A percentile compares a stretch with the other conserved stretches of the same genome.
Evolutionary conservation across 2,888 invertebrate species (phyloP).

Genomic region (Hermodice carunculata): DNA sequence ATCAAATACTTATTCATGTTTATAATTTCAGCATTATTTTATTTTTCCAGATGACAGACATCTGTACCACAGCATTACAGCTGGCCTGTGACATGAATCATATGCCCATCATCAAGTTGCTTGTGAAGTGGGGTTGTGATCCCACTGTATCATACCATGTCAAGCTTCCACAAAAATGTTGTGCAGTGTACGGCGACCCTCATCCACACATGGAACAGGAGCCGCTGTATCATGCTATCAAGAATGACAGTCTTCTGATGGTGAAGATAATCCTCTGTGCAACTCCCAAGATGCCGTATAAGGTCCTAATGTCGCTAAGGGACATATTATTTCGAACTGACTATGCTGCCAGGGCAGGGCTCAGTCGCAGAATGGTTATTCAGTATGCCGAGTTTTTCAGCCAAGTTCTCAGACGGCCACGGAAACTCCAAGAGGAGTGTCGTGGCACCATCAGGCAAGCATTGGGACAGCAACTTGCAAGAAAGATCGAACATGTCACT

Average conservation of each 20-base stretch:
- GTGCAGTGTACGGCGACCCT: conserved; percentile 55
- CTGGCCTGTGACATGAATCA: conserved; percentile 56
- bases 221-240: conserved; percentile 62
- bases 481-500: conserved; percentile 50
- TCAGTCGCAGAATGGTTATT: conserved; percentile 43
- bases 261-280: conserved; percentile 51
- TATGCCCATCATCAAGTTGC: conserved; percentile 47
- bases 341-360: conserved; percentile 49
- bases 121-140: conserved; percentile 63
- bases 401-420: conserved; percentile 43
- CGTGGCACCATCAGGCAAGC: conserved; percentile 50
- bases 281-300: conserved; percentile 51
- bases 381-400: conserved; percentile 53
- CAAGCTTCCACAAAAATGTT: conserved; percentile 52
- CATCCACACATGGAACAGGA: conserved; percentile 66
- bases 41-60: conserved; percentile 55
- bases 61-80: conserved; percentile 59
- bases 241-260: conserved; percentile 53
- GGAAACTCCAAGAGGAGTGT: conserved; percentile 55
- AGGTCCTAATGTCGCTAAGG: conserved; percentile 47
- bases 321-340: conserved; percentile 52
- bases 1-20: not conserved
- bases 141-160: conserved; percentile 52
- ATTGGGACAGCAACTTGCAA: conserved; percentile 48
- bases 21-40: not conserved